Evolutionary conservation across 2,797 vertebrate species (phyloP).

Genomic region (Sebastes diploproa): DNA sequence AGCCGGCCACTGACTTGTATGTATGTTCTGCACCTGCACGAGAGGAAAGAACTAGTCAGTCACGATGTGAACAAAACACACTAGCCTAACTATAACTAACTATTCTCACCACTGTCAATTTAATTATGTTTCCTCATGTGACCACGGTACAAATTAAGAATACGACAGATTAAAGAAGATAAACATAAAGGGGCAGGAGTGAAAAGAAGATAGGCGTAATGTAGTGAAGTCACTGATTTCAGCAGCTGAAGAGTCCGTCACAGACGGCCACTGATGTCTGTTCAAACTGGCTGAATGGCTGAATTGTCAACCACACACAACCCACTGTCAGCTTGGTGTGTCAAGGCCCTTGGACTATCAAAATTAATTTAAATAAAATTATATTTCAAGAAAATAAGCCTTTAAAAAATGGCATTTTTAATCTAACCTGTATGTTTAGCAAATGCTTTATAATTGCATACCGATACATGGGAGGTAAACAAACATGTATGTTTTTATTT

Average conservation of each 20-base stretch:
- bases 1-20: background rate
- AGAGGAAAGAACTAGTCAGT: background rate
- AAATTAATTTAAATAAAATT: background rate
- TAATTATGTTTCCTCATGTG: background rate
- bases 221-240: background rate
- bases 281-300: background rate
- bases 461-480: fast-evolving
- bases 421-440: background rate
- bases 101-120: fast-evolving
- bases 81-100: background rate
- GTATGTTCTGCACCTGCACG: background rate
- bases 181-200: background rate
- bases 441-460: background rate
- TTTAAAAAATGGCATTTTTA: background rate
- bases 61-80: background rate
- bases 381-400: background rate
- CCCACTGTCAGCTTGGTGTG: background rate
- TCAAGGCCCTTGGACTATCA: background rate
- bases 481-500: no score
- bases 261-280: background rate
- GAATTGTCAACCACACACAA: background rate
- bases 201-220: background rate
- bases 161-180: background rate
- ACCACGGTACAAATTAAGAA: no score
- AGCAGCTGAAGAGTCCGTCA: background rate